Conservation (phyloP, 2,888 invertebrate species). For the Thysanoteuthis rhombus region DNA sequence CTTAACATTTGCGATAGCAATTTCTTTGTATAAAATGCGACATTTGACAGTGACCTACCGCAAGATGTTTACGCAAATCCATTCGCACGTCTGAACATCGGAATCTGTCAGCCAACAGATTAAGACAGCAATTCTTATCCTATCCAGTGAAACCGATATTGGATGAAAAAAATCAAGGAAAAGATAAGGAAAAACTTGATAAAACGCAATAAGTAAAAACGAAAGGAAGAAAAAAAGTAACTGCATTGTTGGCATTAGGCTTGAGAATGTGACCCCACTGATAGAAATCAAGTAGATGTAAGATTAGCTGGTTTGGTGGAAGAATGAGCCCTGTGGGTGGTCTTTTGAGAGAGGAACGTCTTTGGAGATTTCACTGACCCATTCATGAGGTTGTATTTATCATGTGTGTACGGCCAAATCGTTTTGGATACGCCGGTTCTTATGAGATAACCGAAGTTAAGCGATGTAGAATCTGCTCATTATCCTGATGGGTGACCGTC, state of each 20-base stretch:
- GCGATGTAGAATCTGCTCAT: too few relatives aligned
- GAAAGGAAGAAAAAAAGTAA: neutral
- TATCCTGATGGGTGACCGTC: too few relatives aligned
- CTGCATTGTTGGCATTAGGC: neutral
- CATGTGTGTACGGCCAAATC: too few relatives aligned
- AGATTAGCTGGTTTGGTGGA: neutral
- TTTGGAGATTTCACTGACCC: neutral
- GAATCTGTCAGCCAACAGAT: neutral
- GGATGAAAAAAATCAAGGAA: neutral
- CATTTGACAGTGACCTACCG: neutral
- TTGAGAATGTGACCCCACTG: neutral
- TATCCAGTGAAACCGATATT: neutral
- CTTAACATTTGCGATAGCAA: too few relatives aligned
- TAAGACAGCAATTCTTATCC: neutral
- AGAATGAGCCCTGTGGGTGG: neutral
- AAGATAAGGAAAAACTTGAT: neutral
- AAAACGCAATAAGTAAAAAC: neutral
- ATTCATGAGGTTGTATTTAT: too few relatives aligned
- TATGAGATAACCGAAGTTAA: too few relatives aligned
- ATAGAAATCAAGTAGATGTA: neutral
- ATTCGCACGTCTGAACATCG: neutral
- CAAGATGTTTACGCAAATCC: neutral
- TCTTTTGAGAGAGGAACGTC: neutral
- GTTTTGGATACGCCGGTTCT: too few relatives aligned
- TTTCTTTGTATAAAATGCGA: neutral